Evolutionary conservation across 2,797 vertebrate species (phyloP).

Genomic region (Pachyuromys duprasi): DNA sequence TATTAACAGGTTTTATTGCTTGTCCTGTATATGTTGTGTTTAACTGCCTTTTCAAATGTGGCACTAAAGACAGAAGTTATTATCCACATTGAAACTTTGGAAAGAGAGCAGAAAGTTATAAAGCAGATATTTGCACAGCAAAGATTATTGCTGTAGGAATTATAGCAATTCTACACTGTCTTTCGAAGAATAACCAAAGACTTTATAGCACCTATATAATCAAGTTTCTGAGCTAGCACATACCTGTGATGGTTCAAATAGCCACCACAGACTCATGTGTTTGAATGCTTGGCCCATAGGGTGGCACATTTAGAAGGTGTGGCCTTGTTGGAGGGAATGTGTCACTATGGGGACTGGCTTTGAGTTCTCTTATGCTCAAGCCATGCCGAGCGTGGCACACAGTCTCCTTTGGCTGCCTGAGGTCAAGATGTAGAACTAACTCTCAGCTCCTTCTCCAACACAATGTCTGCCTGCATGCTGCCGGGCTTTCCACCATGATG

Average conservation of each 20-base stretch:
- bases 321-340: background rate
- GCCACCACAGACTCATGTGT: background rate
- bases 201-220: background rate
- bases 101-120: slow-evolving; percentile 30
- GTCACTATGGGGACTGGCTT: background rate
- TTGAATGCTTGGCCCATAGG: background rate
- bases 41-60: slow-evolving; percentile 31
- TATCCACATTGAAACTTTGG: background rate
- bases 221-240: background rate
- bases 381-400: background rate
- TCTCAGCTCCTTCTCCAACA: background rate
- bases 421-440: background rate
- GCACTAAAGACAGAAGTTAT: background rate
- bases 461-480: background rate
- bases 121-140: background rate
- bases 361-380: background rate
- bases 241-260: background rate
- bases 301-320: background rate
- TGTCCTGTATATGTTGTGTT: background rate
- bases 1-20: background rate
- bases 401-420: background rate
- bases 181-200: background rate
- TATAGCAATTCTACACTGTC: slow-evolving; percentile 7
- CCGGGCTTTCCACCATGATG: background rate
- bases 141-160: slow-evolving; percentile 19